A percentile compares a stretch with the other conserved stretches of the same genome.
Conservation (phyloP, 2,113 vertebrate species). For the Strigops habroptila region DNA sequence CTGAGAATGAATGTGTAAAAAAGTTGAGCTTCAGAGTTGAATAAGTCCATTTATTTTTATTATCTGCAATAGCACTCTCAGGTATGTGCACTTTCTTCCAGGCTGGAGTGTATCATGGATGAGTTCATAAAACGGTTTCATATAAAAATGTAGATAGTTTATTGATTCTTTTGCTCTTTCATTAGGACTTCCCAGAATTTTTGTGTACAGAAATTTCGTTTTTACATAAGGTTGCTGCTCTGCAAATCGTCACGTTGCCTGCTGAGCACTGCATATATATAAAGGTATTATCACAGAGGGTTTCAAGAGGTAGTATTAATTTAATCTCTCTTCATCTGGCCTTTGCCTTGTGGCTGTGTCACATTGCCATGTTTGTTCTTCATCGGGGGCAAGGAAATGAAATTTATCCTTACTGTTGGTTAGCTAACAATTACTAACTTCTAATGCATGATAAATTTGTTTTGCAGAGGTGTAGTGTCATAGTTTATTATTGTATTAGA, state of each 20-base stretch:
- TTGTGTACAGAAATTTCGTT: background rate
- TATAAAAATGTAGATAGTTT: background rate
- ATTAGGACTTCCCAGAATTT: background rate
- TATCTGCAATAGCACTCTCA: background rate
- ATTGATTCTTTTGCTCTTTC: conserved; percentile 3
- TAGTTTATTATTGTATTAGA: background rate
- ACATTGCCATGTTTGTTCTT: rapidly evolving
- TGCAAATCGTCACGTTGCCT: background rate
- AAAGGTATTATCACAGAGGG: background rate
- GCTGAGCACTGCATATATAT: rapidly evolving
- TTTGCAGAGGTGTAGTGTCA: background rate
- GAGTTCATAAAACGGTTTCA: background rate
- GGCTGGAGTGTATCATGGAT: background rate
- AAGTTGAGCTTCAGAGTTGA: background rate
- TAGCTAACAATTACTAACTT: background rate
- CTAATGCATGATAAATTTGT: background rate
- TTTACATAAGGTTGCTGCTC: background rate
- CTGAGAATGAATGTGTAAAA: background rate
- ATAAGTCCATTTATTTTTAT: conserved; percentile 44
- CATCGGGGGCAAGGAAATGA: background rate
- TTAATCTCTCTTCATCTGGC: background rate
- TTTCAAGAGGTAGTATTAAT: background rate
- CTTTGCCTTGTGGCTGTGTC: background rate
- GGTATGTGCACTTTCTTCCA: background rate
- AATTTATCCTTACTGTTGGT: background rate